Conservation (phyloP, 2,797 vertebrate species). For the Uromys caudimaculatus region DNA sequence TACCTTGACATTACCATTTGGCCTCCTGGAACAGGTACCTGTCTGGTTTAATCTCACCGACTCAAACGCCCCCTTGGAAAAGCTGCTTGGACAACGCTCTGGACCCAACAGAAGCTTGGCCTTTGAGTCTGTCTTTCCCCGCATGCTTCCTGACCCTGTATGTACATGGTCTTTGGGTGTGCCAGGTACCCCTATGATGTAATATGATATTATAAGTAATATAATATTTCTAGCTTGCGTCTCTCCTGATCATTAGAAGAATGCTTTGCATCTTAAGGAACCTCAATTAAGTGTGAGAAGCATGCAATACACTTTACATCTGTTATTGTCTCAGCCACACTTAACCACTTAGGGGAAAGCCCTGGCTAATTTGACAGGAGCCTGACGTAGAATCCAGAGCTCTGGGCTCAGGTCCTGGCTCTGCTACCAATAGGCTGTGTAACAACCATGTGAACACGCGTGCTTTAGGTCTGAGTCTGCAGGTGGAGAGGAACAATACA, state of each 20-base stretch:
- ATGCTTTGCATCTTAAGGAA: background rate
- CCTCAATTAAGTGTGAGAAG: background rate
- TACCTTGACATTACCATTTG: background rate
- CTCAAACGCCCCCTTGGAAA: background rate
- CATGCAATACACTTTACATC: background rate
- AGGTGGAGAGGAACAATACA: background rate
- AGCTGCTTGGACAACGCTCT: background rate
- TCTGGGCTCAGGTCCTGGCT: background rate
- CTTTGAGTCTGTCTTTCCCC: background rate
- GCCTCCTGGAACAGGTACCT: background rate
- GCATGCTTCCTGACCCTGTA: background rate
- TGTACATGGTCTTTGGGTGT: background rate
- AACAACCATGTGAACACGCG: background rate
- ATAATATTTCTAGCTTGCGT: background rate
- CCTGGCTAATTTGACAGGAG: background rate
- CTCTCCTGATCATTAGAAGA: background rate
- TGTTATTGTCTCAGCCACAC: background rate
- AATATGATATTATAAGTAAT: background rate
- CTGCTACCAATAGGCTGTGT: background rate
- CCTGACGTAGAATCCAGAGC: background rate
- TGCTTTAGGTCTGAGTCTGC: background rate
- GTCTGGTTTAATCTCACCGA: background rate
- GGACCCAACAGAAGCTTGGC: background rate
- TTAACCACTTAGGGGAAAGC: constrained; percentile 7
- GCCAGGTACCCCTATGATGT: background rate